Evolutionary conservation across 2,797 vertebrate genomes (phyloP), one percentile per base, ranked within the genome.

Genomic region (Onychomys torridus): DNA sequence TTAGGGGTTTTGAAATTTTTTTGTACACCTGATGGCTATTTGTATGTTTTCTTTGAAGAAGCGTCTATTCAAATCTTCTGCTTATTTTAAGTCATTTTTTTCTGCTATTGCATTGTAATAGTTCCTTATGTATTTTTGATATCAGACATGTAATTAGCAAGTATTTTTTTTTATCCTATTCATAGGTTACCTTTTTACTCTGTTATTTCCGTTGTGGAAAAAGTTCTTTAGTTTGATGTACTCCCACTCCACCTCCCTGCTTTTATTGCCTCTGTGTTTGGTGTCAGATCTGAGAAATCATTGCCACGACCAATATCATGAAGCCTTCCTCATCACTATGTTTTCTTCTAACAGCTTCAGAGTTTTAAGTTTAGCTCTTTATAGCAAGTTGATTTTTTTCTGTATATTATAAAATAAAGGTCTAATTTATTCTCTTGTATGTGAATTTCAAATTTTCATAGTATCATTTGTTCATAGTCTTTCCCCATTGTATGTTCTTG

Each of bases 161-260:
- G 85, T 91, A 84, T 90, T 93, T 88, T n/a, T n/a, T n/a, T 95
- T 91, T 32, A 52, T 92, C 2, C 34, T 29, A 43, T 89, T 94
- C 11, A 0, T 84, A 84, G 57, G 25, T 32, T 92, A 27, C 10
- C 17, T 87, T 94, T 96, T 61, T 23, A 49, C 11, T 89, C 32
- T 83, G 19, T 59, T 73, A 37, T 79, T 86, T 83, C 32, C 43
- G 57, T 86, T 59, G 6, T 69, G 14, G 14, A 6, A 91, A 83
- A 75, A 67, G 29, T 61, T 63, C 84, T 89, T 67, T 69, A 76
- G 73, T 65, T 95, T 29, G 55, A 40, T 91, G 11, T 52, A 43
- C 52, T 43, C 52, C 5, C 21, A 6, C 13, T 46, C 1, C 77
- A 19, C 40, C 55, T 49, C 85, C 49, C 55, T 49, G 8, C 11